Conservation (phyloP, 2,888 invertebrate genomes). For the Serripes groenlandicus region DNA sequence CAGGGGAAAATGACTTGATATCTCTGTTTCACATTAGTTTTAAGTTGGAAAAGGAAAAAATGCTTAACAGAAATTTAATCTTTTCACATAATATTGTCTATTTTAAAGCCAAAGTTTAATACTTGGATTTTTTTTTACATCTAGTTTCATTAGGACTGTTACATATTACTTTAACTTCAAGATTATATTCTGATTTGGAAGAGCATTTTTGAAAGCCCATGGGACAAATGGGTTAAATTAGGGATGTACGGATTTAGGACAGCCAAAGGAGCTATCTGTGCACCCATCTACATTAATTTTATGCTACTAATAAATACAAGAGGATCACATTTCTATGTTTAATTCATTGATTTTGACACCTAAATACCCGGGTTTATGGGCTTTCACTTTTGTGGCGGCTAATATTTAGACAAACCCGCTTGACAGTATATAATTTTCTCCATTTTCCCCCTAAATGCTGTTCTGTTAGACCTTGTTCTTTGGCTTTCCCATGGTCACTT, state of each 20-base stretch:
- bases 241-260: constrained; percentile 5
- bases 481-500: constrained; percentile 60
- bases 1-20: no score
- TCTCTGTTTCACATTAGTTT: no score
- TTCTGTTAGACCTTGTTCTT: constrained; percentile 30
- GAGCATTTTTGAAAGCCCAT: no score
- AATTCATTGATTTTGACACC: constrained; percentile 69
- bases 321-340: constrained; percentile 56
- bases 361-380: constrained; percentile 54
- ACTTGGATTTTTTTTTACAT: no score
- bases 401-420: constrained; percentile 46
- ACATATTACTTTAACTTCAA: no score
- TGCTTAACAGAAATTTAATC: no score
- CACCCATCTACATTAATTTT: constrained; percentile 64
- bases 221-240: not conserved
- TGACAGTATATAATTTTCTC: constrained; percentile 71
- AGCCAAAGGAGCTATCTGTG: constrained; percentile 44
- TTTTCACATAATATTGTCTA: no score
- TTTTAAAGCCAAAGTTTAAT: no score
- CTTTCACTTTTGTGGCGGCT: constrained; percentile 67
- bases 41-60: no score
- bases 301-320: constrained; percentile 30
- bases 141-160: no score
- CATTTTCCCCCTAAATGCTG: constrained; percentile 41
- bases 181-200: no score